A percentile compares a stretch with the other conserved stretches of the same genome.
These are phyloP conservation scores for Xenus cinereus DNA, from an alignment of 2,113 vertebrate genomes.

Conservation along the genomic window DNA sequence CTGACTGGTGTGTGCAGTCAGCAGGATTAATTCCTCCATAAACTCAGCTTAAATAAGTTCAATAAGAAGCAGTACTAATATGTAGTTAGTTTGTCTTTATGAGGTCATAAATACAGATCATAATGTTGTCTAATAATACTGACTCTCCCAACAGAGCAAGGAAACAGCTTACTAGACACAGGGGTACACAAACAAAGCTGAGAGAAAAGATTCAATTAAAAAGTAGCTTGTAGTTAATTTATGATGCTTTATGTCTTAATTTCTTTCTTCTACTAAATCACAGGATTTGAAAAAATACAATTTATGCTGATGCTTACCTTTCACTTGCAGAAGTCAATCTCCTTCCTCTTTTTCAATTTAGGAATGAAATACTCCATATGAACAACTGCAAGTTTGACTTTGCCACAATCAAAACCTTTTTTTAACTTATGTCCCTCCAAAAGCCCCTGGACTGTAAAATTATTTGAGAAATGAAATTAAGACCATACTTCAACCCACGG, in stretches of 20 bases:
- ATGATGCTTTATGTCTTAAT: not conserved
- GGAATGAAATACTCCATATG: not conserved
- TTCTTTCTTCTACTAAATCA: not conserved
- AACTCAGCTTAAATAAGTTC: slow-evolving; percentile 9
- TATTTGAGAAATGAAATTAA: not conserved
- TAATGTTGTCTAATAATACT: not conserved
- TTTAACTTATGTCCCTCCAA: not conserved
- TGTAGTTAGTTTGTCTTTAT: slow-evolving; percentile 43
- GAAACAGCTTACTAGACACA: not conserved
- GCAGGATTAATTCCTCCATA: slow-evolving; percentile 31
- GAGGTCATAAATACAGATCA: slow-evolving; percentile 41
- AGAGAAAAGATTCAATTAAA: not conserved
- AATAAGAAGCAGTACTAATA: not conserved
- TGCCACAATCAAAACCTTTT: not conserved
- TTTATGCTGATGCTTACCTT: not conserved
- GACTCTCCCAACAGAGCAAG: not conserved
- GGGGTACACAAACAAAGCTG: not conserved
- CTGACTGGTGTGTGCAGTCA: not conserved
- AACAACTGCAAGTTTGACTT: not conserved
- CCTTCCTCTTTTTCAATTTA: not conserved
- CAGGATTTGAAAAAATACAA: not conserved
- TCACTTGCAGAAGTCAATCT: not conserved
- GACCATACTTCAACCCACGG: not conserved
- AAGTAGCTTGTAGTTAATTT: not conserved
- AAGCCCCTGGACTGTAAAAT: not conserved